Evolutionary conservation across 2,797 vertebrate species (phyloP).

Genomic region (Cetoscarus ocellatus): DNA sequence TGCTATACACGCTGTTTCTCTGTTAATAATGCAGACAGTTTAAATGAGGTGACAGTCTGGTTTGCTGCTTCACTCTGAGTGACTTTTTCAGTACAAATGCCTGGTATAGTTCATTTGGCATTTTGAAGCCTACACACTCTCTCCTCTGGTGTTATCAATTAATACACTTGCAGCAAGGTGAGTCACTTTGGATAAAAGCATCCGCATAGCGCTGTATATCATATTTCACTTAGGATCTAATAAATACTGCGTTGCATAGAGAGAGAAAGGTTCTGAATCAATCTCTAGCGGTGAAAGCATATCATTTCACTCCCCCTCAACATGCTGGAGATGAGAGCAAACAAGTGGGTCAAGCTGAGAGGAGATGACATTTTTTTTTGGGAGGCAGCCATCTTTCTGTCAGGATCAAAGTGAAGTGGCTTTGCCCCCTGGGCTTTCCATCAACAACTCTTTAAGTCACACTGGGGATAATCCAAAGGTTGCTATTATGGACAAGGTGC

Average conservation of each 20-base stretch:
- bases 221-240: constrained; percentile 47
- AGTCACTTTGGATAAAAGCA: constrained; percentile 56
- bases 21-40: constrained; percentile 33
- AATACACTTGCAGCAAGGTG: constrained; percentile 16
- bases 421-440: constrained; percentile 62
- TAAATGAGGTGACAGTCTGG: constrained; percentile 41
- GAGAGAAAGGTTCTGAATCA: constrained; percentile 43
- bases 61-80: constrained; percentile 41
- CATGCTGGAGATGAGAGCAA: constrained; percentile 69
- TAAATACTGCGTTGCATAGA: constrained; percentile 48
- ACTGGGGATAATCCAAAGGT: constrained; percentile 60
- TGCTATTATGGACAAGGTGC: constrained; percentile 41
- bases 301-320: constrained; percentile 71
- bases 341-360: constrained; percentile 78
- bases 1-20: constrained; percentile 34
- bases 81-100: constrained; percentile 34
- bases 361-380: constrained; percentile 66
- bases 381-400: constrained; percentile 72
- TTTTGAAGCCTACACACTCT: constrained; percentile 25
- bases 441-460: constrained; percentile 69
- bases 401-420: constrained; percentile 68
- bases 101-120: constrained; percentile 25
- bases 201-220: constrained; percentile 40
- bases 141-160: constrained; percentile 43
- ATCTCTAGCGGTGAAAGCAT: constrained; percentile 52